Evolutionary conservation across 2,888 invertebrate species (phyloP), one percentile per base, ranked within the genome.

Genomic region (Cetonia aurata): DNA sequence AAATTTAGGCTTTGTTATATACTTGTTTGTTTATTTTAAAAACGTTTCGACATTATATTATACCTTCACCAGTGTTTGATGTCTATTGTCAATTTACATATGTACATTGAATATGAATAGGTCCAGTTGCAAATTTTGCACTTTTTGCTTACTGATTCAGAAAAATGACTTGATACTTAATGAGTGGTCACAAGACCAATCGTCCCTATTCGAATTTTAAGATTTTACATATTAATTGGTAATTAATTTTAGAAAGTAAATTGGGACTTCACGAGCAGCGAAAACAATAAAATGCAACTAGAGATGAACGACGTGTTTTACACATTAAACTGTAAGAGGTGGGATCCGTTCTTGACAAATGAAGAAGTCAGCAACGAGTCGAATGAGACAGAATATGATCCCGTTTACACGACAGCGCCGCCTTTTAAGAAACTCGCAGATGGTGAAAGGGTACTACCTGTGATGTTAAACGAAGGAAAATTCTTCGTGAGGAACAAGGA

Each of bases 401-500:
- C 17, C 13, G 37, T 69, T 13, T 60, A 59, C 56, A 66, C 67
- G 8, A 25, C 31, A 19, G 37, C 48, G 8, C 69, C 67, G 8
- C 10, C 19, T 8, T 12, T 31, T 17, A 42, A 59, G n/a, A 19
- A 12, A 10, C 46, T 75, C 15, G 68, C 68, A 25, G 37, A 67
- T 12, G 52, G 65, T 1, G 75, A 76, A 37, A 10, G 62, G 6
- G 78, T 81, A 0, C 75, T 79, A 69, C 65, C 80, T 13, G 60
- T 78, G 2, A 73, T 72, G 25, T 56, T 74, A 37, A 59, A 72
- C 2, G 72, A 72, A 9, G 72, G 71, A n/a, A 73, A 71, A 67
- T 74, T 82, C 12, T 73, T 75, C 12, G 72, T 81, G 12, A 75
- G 77, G 60, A 82, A 78, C 4, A 80, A 70, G 66, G 79, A 80